Percentiles rank a stretch among this genome's conserved stretches.
These are phyloP conservation scores for Mythimna impura DNA, from an alignment of 2,888 invertebrate species.

Conservation along the genomic window DNA sequence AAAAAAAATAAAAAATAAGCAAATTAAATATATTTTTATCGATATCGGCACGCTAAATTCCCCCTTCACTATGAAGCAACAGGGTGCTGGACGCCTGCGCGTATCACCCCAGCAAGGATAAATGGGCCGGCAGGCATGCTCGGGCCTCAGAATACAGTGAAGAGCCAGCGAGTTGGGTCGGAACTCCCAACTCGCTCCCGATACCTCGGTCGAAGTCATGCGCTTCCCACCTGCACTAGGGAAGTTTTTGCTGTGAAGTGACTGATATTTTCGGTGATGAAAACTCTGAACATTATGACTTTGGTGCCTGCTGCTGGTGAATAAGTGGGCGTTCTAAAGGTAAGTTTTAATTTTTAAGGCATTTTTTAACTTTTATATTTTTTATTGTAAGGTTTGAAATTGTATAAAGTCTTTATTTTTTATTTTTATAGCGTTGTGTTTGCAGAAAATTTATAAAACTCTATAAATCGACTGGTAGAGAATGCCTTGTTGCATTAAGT, in stretches of 20 bases:
- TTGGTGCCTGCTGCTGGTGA: conserved; percentile 68
- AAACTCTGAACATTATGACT: conserved; percentile 74
- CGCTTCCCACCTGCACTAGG: conserved; percentile 69
- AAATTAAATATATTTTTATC: conserved; percentile 61
- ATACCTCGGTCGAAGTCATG: conserved; percentile 75
- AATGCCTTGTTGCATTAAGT: no score
- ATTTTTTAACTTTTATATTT: background rate
- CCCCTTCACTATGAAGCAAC: conserved; percentile 85
- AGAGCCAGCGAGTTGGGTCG: conserved; percentile 76
- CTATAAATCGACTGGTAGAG: background rate
- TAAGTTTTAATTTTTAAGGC: conserved; percentile 66
- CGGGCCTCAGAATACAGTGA: conserved; percentile 81
- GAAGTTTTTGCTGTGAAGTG: conserved; percentile 74
- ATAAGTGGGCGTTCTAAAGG: conserved; percentile 74
- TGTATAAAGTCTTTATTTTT: background rate
- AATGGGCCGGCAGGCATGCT: conserved; percentile 78
- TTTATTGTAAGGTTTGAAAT: background rate
- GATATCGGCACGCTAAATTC: conserved; percentile 61
- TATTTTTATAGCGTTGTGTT: background rate
- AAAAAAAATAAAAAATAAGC: background rate
- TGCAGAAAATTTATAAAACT: conserved; percentile 3
- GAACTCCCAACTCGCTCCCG: conserved; percentile 66
- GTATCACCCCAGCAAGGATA: conserved; percentile 82
- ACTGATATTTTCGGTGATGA: conserved; percentile 69
- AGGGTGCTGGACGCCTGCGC: conserved; percentile 90